phyloP scores from a whole-genome alignment of 2,797 vertebrate genomes.

The Rhinophrynus dorsalis region DNA sequence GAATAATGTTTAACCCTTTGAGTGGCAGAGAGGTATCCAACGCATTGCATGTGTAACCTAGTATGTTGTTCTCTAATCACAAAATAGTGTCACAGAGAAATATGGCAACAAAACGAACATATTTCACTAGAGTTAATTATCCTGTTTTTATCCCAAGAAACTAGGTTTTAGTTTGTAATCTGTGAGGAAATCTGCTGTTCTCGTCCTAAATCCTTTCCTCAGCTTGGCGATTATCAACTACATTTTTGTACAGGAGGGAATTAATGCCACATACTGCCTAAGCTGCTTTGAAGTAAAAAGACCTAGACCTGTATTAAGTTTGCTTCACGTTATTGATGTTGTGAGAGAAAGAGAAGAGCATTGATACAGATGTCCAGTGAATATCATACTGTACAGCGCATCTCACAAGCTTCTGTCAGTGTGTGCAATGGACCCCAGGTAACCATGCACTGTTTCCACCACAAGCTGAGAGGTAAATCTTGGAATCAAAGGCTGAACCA shows the following conservation, averaged over 20 bases:
- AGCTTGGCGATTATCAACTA: conserved; percentile 79
- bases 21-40: no score
- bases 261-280: conserved; percentile 80
- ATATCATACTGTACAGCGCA: conserved; percentile 33
- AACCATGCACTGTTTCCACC: conserved; percentile 42
- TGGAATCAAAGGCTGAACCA: conserved; percentile 49
- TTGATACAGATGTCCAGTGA: conserved; percentile 50
- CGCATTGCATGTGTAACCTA: no score
- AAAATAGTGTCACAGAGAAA: conserved; percentile 48
- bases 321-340: conserved; percentile 56
- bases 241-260: conserved; percentile 82
- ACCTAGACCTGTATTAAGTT: conserved; percentile 76
- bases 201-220: conserved; percentile 76
- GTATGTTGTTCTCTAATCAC: no score
- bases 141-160: conserved; percentile 73
- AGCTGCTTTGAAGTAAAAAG: conserved; percentile 82
- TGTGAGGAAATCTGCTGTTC: conserved; percentile 82
- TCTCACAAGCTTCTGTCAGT: conserved; percentile 42
- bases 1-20: no score
- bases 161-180: conserved; percentile 79
- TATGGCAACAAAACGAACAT: conserved; percentile 60
- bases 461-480: conserved; percentile 42
- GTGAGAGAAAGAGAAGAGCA: conserved; percentile 33
- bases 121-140: conserved; percentile 76
- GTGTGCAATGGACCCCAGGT: conserved; percentile 52